Evolutionary conservation across 1,140 invertebrate species (phyloP), one percentile per base, ranked within the genome.

Genomic region (Drosophila lowei): DNA sequence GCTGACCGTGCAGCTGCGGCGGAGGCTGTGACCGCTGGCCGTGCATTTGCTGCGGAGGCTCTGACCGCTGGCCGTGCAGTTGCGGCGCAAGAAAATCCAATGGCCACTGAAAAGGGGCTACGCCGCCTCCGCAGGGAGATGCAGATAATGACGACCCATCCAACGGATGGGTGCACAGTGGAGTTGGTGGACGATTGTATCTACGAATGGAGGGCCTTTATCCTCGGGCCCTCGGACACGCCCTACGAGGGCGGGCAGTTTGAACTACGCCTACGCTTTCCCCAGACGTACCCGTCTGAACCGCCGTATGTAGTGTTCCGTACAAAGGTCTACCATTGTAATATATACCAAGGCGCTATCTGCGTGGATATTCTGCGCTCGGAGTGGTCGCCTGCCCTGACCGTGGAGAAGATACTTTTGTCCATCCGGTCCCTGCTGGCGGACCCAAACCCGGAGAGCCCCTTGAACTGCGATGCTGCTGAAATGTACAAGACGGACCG

Each of bases 391-490:
- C 98, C 98, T 48, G 98, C 98, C 16, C 93, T 99, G 79, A 98
- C 99, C 93, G 99, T 99, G 85, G 95, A 98, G 89, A 99, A 98
- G 63, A 97, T 99, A 64, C 93, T 99, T 58, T 93, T 99, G 60
- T 98, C 97, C 18, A 99, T 99, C 93, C 98, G 99, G 93, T 98
- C 98, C 72, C 93, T 99, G 68, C 92, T 99, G 58, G 98, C 97
- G 90, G 98, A 97, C 63, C 98, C 98, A 13, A 99, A 99, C 93
- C 98, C 98, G 9, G 98, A 99, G 92, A 98, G 99, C 93, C 98
- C 98, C 23, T 92, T 99, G 80, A 97, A 97, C 47, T 98, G 98
- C 93, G 97, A 98, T 93, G 97, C 99, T 70, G 98, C 98, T 52
- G 97, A 99, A 92, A 94, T 98, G 74, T 99, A 98, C 97, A 99